These are phyloP conservation scores for Trissolcus japonicus DNA, from an alignment of 2,888 invertebrate species.

Conservation along the genomic window DNA sequence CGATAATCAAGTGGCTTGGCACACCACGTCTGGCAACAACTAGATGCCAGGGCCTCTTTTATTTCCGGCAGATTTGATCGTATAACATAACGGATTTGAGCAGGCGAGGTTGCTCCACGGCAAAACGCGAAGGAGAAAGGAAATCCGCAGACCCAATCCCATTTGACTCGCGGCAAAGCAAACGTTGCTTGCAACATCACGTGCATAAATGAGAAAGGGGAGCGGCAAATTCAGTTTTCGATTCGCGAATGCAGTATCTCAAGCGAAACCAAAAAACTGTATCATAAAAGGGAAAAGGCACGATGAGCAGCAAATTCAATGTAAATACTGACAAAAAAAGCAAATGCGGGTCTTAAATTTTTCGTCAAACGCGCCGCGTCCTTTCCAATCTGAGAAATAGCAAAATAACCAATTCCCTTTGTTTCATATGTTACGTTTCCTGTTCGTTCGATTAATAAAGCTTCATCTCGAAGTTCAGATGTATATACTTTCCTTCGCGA, in stretches of 20 bases:
- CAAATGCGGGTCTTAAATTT: slow-evolving; percentile 18
- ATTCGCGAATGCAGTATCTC: slow-evolving; percentile 49
- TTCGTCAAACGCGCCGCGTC: slow-evolving; percentile 14
- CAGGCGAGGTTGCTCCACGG: slow-evolving; percentile 13
- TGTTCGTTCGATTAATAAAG: no score
- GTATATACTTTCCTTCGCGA: no score
- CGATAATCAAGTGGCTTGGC: slow-evolving; percentile 5
- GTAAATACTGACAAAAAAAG: slow-evolving; percentile 36
- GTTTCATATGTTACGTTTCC: no score
- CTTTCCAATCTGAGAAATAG: slow-evolving; percentile 9
- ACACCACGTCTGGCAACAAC: slow-evolving; percentile 3
- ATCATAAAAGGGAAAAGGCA: slow-evolving; percentile 44
- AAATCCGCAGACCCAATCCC: slow-evolving; percentile 43
- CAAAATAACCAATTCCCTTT: no score
- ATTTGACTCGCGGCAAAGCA: slow-evolving; percentile 44
- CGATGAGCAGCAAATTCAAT: slow-evolving; percentile 38
- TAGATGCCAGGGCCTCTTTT: slow-evolving; percentile 44
- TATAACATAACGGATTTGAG: slow-evolving; percentile 32
- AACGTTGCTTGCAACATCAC: slow-evolving; percentile 49
- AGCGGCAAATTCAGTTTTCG: slow-evolving; percentile 55
- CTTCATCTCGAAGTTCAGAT: no score
- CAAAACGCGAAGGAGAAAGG: slow-evolving; percentile 26
- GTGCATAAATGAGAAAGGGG: slow-evolving; percentile 52
- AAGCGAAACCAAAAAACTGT: slow-evolving; percentile 25
- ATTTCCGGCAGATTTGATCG: slow-evolving; percentile 50